These are phyloP conservation scores for Alosa alosa DNA, from an alignment of 2,113 vertebrate genomes.

Conservation along the genomic window DNA sequence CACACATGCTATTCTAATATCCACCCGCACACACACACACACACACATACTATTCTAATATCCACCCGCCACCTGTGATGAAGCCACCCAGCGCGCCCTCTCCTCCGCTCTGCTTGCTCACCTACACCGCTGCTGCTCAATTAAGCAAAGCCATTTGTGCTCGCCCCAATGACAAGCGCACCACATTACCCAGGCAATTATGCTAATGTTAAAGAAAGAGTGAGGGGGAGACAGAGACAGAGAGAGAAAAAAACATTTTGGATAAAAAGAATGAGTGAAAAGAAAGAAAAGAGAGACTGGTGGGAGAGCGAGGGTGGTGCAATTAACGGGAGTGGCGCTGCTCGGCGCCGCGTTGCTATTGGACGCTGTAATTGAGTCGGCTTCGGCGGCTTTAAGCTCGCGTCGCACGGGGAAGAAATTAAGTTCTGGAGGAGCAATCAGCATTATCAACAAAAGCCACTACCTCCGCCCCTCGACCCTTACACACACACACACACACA, in stretches of 20 bases:
- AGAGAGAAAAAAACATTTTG: background rate
- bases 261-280: conserved; percentile 42
- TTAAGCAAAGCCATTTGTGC: conserved; percentile 56
- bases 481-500: no score
- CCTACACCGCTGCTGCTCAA: conserved; percentile 48
- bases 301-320: conserved; percentile 14
- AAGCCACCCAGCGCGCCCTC: background rate
- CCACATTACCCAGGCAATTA: conserved; percentile 58
- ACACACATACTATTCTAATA: background rate
- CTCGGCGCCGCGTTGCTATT: conserved; percentile 48
- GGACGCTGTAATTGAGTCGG: conserved; percentile 55
- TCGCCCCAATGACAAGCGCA: conserved; percentile 49
- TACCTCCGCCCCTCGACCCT: background rate
- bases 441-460: conserved; percentile 6
- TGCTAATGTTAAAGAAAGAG: conserved; percentile 34
- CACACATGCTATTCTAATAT: background rate
- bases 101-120: conserved; percentile 47
- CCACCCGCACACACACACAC: background rate
- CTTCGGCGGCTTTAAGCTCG: background rate
- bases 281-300: conserved; percentile 1
- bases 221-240: conserved; percentile 28
- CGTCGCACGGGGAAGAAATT: conserved; percentile 38
- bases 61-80: background rate
- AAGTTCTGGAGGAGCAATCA: conserved; percentile 43
- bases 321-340: conserved; percentile 48